These are phyloP conservation scores for Tautogolabrus adspersus DNA, from an alignment of 2,113 vertebrate species.

Conservation along the genomic window DNA sequence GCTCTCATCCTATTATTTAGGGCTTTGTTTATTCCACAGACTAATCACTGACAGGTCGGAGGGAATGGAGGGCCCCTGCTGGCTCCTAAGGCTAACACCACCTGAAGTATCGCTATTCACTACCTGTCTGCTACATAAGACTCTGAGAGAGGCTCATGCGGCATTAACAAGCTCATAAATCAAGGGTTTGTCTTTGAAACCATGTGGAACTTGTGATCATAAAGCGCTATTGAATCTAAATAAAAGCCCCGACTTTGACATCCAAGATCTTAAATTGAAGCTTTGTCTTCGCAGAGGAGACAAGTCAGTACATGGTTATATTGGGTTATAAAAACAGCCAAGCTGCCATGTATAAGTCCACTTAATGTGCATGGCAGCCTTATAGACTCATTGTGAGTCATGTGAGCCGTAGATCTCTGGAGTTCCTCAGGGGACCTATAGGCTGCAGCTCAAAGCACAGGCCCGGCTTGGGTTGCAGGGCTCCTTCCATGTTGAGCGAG, in stretches of 20 bases:
- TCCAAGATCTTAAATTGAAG: slow-evolving; percentile 53
- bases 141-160: slow-evolving; percentile 45
- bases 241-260: slow-evolving; percentile 51
- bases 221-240: slow-evolving; percentile 48
- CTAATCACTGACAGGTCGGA: slow-evolving; percentile 80
- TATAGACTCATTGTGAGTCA: slow-evolving; percentile 76
- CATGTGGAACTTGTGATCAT: slow-evolving; percentile 25
- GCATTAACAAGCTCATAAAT: slow-evolving; percentile 60
- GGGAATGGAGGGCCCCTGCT: slow-evolving; percentile 58
- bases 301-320: slow-evolving; percentile 59
- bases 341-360: slow-evolving; percentile 70
- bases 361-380: slow-evolving; percentile 74
- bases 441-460: slow-evolving; percentile 70
- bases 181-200: slow-evolving; percentile 50
- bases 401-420: slow-evolving; percentile 69
- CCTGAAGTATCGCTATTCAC: slow-evolving; percentile 70
- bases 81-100: slow-evolving; percentile 66
- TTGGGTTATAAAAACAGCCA: slow-evolving; percentile 73
- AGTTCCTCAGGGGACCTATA: slow-evolving; percentile 75
- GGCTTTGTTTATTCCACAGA: slow-evolving; percentile 81
- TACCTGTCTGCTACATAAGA: slow-evolving; percentile 61
- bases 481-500: slow-evolving; percentile 75
- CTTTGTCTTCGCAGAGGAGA: slow-evolving; percentile 49
- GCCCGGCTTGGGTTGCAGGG: slow-evolving; percentile 74
- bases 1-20: slow-evolving; percentile 82